phyloP scores from a whole-genome alignment of 2,797 vertebrate genomes.

The Heteromormyrus szaboi region DNA sequence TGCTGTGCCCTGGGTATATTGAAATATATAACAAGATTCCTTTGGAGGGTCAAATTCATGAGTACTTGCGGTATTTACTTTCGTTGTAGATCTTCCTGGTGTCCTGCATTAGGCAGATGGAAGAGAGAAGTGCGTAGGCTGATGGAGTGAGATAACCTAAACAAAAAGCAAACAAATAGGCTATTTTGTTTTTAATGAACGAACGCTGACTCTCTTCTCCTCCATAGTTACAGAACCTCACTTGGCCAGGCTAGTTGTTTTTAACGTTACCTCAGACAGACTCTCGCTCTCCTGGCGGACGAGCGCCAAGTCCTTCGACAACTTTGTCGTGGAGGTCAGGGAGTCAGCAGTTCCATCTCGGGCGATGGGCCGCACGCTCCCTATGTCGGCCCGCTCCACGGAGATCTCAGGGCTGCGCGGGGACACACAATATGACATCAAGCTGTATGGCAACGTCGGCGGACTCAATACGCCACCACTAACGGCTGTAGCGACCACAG shows the following conservation, averaged over 20 bases:
- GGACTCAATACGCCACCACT: conserved; percentile 61
- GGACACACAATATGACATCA: conserved; percentile 68
- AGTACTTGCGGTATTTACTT: neutral
- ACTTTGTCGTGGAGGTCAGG: conserved; percentile 80
- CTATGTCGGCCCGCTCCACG: conserved; percentile 51
- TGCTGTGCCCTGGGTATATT: neutral
- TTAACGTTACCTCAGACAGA: conserved; percentile 77
- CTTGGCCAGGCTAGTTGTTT: conserved; percentile 76
- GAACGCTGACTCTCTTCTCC: conserved; percentile 44
- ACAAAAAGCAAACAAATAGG: neutral
- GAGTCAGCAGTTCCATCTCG: conserved; percentile 71
- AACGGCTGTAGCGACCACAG: conserved; percentile 69
- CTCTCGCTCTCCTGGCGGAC: conserved; percentile 71
- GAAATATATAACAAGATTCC: neutral
- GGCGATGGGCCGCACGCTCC: conserved; percentile 62
- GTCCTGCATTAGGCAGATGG: neutral
- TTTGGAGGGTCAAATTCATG: neutral
- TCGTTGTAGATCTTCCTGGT: neutral
- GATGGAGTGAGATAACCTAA: neutral
- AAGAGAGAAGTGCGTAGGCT: neutral
- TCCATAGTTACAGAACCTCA: conserved; percentile 69
- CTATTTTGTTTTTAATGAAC: conserved; percentile 24
- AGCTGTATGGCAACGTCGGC: conserved; percentile 67
- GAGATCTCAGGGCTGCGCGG: conserved; percentile 70
- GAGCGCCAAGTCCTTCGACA: conserved; percentile 69